Conservation (phyloP, 2,797 vertebrate genomes). For the Babyrousa celebensis region DNA sequence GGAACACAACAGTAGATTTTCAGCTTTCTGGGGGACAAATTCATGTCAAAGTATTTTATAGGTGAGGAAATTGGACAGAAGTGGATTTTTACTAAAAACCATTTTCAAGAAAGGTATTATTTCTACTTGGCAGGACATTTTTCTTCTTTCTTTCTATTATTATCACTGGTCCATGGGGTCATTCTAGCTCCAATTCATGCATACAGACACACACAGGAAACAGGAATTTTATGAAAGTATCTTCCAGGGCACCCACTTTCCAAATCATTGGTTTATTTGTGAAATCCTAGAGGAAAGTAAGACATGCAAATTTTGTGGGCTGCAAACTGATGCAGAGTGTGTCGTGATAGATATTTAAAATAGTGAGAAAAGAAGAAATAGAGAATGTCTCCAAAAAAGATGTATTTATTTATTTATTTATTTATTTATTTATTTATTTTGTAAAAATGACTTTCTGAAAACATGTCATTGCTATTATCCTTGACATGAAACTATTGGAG, state of each 20-base stretch:
- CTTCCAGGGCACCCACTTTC: slow-evolving; percentile 72
- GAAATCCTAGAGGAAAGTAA: slow-evolving; percentile 74
- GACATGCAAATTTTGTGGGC: neutral
- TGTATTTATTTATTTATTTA: neutral
- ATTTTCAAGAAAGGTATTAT: slow-evolving; percentile 83
- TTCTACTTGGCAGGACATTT: slow-evolving; percentile 64
- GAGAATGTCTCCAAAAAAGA: neutral
- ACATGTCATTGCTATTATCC: neutral
- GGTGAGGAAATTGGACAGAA: slow-evolving; percentile 79
- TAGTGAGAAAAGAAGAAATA: neutral
- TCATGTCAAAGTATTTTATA: slow-evolving; percentile 75
- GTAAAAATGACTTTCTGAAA: neutral
- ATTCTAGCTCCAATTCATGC: neutral
- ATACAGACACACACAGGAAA: slow-evolving; percentile 46
- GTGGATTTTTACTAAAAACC: slow-evolving; percentile 76
- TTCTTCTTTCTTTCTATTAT: slow-evolving; percentile 52
- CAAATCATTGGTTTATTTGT: slow-evolving; percentile 72
- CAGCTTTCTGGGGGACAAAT: slow-evolving; percentile 33
- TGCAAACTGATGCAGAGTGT: neutral
- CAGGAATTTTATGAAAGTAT: slow-evolving; percentile 75
- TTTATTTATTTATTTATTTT: neutral
- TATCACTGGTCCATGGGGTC: neutral
- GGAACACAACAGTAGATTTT: slow-evolving; percentile 52
- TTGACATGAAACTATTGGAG: neutral
- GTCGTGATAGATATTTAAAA: neutral